These are phyloP conservation scores for Chaetophractus vellerosus DNA, from an alignment of 2,797 vertebrate species.

Conservation along the genomic window DNA sequence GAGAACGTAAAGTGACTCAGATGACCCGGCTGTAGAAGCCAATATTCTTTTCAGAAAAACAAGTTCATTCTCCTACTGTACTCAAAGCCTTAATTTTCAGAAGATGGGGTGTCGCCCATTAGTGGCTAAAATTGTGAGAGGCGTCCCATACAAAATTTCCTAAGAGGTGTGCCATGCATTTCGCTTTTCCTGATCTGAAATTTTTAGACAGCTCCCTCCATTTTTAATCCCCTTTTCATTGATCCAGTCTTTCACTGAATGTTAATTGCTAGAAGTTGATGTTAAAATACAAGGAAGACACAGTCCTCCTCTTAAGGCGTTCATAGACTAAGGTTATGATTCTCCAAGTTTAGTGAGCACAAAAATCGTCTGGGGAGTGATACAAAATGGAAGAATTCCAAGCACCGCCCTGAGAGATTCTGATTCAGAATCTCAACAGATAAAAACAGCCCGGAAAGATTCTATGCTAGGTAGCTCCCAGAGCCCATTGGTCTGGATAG, in stretches of 20 bases:
- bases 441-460: background rate
- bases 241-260: constrained; percentile 2
- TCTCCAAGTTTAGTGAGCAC: background rate
- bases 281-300: constrained; percentile 2
- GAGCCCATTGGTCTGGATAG: background rate
- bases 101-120: background rate
- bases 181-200: background rate
- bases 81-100: background rate
- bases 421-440: too few relatives aligned
- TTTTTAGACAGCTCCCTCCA: background rate
- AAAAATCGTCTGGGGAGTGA: background rate
- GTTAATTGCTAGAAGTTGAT: constrained; percentile 43
- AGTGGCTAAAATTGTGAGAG: background rate
- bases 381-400: background rate
- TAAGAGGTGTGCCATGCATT: background rate
- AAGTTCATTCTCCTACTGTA: background rate
- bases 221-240: background rate
- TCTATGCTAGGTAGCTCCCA: background rate
- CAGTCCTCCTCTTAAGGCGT: background rate
- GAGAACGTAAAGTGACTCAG: background rate
- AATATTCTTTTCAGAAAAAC: constrained; percentile 15
- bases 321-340: background rate
- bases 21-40: background rate
- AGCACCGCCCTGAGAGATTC: background rate
- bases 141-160: background rate